A percentile compares a stretch with the other conserved stretches of the same genome.
Conservation (phyloP, 2,888 invertebrate species). For the Mycalesis mineus region DNA sequence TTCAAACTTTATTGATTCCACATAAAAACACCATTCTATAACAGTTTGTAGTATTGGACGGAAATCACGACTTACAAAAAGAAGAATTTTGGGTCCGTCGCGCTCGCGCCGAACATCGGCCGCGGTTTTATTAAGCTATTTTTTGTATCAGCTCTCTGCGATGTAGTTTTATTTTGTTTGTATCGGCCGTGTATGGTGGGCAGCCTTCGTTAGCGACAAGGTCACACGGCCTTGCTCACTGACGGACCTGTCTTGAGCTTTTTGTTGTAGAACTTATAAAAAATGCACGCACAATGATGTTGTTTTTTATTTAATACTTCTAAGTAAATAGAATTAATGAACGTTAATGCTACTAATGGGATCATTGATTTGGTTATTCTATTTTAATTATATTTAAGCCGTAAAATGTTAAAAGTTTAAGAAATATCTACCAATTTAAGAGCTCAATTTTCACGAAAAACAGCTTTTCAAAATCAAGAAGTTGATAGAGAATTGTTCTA, state of each 20-base stretch:
- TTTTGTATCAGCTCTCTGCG: constrained; percentile 71
- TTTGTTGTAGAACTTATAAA: constrained; percentile 30
- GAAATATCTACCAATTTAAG: no score
- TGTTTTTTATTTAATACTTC: constrained; percentile 22
- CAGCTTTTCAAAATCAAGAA: no score
- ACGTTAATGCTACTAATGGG: not conserved
- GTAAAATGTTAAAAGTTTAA: no score
- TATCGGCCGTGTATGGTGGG: constrained; percentile 57
- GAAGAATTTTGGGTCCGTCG: constrained; percentile 44
- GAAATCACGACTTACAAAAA: constrained; percentile 24
- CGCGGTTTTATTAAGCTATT: constrained; percentile 58
- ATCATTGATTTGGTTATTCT: not conserved
- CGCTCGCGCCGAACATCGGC: constrained; percentile 52
- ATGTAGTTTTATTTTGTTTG: constrained; percentile 58
- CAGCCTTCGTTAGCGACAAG: constrained; percentile 75
- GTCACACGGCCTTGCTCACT: constrained; percentile 55
- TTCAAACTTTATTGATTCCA: no score
- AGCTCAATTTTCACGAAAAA: no score
- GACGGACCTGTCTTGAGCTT: constrained; percentile 34
- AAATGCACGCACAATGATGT: constrained; percentile 19
- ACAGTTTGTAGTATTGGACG: not conserved
- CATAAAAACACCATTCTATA: no score
- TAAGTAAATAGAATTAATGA: no score
- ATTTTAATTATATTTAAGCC: not conserved
- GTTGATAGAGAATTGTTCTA: no score